Base-by-base conservation (phyloP, 1,140 invertebrate species). In the Atta colombica region DNA sequence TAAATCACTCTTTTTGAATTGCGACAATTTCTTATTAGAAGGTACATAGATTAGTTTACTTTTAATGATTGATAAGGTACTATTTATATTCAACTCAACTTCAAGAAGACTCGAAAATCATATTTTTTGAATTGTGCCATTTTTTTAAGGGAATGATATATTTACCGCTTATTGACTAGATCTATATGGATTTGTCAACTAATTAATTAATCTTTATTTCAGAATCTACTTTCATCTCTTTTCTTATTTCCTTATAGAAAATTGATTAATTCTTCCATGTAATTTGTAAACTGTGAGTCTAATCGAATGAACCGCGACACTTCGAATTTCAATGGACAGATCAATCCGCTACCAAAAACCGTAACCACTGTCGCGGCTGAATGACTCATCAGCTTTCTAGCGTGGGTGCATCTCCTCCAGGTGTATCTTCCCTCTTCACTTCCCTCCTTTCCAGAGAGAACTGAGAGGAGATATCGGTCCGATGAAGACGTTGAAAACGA, bases 401-500 rank as follows among this genome's bases (percentile, higher is more conserved):
- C 55, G 69, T 84, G 39, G 69, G 69, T 74, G 69, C 69, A 45
- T 75, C 28, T 87, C 87, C 77, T 86, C 92, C 92, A 92, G 92
- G 71, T 93, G 85, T 61, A 53, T 89, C 72, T 10, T 84, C 55
- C 68, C 65, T 63, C 66, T 77, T 68, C 31, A 49, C 28, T 31
- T 14, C 10, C 49, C 25, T 16, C 25, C 39, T 45, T 31, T 28
- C 16, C 49, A 8, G 25, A 7, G 12, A 16, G 3, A 16, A 10
- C 49, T 28, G 61, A 87, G 61, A 72, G 49, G 63, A 77, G 58
- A 68, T 60, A 77, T 58, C 87, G 85, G 74, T 14, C 78, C 90
- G 84, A 94, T 94, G 91, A 94, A 94, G 93, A 94, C 91, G 91
- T 93, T 93, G 91, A 93, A 93, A 93, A 90, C 88, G 87, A 91